Evolutionary conservation across 2,797 vertebrate genomes (phyloP).

Genomic region (Leuciscus waleckii): DNA sequence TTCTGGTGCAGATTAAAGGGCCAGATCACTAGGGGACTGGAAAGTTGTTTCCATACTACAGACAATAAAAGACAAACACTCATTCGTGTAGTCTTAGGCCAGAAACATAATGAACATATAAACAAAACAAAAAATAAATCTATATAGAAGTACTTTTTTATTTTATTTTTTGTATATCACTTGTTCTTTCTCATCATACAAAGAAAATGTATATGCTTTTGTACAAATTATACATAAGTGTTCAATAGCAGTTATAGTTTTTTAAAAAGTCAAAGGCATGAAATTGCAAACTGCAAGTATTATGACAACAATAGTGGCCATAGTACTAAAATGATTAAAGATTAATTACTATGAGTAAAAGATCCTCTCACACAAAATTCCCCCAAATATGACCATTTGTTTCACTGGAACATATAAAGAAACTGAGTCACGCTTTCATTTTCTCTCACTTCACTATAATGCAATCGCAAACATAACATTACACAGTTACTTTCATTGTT

Average conservation of each 20-base stretch:
- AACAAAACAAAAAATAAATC: not conserved
- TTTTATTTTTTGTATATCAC: not conserved
- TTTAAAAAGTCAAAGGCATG: not conserved
- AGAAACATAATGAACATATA: not conserved
- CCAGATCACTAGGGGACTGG: constrained; percentile 27
- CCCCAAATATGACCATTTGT: not conserved
- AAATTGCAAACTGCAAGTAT: not conserved
- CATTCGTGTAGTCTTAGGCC: not conserved
- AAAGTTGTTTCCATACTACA: constrained; percentile 46
- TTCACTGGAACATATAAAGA: not conserved
- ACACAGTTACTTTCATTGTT: not conserved
- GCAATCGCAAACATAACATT: not conserved
- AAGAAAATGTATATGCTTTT: not conserved
- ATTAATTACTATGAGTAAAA: not conserved
- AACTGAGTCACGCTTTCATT: not conserved
- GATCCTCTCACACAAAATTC: not conserved
- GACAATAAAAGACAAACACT: constrained; percentile 33
- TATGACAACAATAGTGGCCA: not conserved
- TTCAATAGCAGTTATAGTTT: not conserved
- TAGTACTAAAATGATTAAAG: not conserved
- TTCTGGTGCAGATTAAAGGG: constrained; percentile 82
- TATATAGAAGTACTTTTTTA: no score
- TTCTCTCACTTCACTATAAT: not conserved
- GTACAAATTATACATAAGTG: not conserved
- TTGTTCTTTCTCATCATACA: not conserved